phyloP scores from a whole-genome alignment of 2,888 invertebrate genomes.

The Ochropleura leucogaster region DNA sequence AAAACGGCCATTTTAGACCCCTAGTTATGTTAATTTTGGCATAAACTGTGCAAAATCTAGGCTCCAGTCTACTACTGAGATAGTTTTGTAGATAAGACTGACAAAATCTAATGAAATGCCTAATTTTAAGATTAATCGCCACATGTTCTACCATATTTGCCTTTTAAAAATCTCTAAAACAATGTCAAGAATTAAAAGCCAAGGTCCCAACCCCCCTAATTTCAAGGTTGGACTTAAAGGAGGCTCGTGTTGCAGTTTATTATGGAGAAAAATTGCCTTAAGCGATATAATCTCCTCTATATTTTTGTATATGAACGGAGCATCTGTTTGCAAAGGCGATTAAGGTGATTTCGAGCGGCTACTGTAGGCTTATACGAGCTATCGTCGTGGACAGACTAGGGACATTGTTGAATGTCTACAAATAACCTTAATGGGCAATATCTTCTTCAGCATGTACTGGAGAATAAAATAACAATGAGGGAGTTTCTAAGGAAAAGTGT shows the following conservation, averaged over 20 bases:
- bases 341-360: constrained; percentile 71
- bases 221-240: not conserved
- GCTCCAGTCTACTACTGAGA: not conserved
- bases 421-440: constrained; percentile 55
- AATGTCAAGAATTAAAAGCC: not conserved
- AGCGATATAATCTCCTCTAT: not conserved
- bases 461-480: constrained; percentile 31
- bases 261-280: not conserved
- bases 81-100: not conserved
- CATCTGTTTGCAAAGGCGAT: constrained; percentile 73
- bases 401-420: constrained; percentile 62
- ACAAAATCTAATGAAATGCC: not conserved
- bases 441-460: constrained; percentile 23
- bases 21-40: not conserved
- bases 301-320: constrained; percentile 24
- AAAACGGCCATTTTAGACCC: no score
- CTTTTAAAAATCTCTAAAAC: not conserved
- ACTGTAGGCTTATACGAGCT: constrained; percentile 70
- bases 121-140: not conserved
- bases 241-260: not conserved
- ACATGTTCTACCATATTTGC: not conserved
- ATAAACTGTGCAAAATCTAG: not conserved
- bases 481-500: constrained; percentile 15
- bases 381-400: constrained; percentile 58
- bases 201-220: not conserved